A percentile compares a stretch with the other conserved stretches of the same genome.
These are phyloP conservation scores for Phaethon lepturus DNA, from an alignment of 2,113 vertebrate genomes.

Conservation along the genomic window DNA sequence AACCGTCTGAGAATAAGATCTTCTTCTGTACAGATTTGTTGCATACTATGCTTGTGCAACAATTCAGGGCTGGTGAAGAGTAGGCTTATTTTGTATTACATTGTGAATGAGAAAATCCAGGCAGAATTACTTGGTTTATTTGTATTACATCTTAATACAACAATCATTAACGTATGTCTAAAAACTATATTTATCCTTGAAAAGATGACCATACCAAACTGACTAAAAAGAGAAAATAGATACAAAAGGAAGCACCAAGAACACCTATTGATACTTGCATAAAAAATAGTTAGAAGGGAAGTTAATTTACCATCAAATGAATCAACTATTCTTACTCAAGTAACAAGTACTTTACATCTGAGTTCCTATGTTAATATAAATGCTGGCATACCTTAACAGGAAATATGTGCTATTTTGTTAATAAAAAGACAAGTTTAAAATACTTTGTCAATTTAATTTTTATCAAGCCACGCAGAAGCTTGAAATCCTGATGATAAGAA, in stretches of 20 bases:
- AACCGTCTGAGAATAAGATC: neutral
- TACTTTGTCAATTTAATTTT: neutral
- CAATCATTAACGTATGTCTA: fast-evolving
- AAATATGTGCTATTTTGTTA: neutral
- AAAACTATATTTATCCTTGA: neutral
- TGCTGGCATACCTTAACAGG: neutral
- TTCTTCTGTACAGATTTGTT: neutral
- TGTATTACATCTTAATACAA: neutral
- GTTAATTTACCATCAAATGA: neutral
- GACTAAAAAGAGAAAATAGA: neutral
- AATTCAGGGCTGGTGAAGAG: neutral
- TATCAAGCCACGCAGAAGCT: neutral
- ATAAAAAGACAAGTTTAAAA: neutral
- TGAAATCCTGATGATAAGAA: neutral
- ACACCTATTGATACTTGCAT: neutral
- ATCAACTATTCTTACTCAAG: neutral
- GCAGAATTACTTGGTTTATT: neutral
- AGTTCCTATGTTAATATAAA: neutral
- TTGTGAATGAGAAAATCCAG: neutral
- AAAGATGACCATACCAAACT: neutral
- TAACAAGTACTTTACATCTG: neutral
- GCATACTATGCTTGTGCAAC: neutral
- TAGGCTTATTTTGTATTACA: neutral
- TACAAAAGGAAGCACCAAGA: neutral
- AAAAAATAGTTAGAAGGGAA: neutral